Evolutionary conservation across 1,140 invertebrate species (phyloP).

Genomic region (Neocloeon triangulifer): DNA sequence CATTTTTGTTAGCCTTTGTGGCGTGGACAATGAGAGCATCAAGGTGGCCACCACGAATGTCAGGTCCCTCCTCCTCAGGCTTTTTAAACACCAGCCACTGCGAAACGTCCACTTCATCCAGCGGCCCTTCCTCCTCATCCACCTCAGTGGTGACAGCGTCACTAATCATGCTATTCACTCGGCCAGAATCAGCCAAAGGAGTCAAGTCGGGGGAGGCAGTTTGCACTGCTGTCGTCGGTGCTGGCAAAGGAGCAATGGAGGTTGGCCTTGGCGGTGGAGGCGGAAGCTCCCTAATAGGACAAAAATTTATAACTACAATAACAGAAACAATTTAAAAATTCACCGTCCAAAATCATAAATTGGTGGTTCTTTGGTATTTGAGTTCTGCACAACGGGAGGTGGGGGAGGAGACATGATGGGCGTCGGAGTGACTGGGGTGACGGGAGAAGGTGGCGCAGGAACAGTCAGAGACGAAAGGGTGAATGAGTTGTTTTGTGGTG

Average conservation of each 20-base stretch:
- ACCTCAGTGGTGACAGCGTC: conserved; percentile 12
- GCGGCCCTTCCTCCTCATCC: conserved; percentile 17
- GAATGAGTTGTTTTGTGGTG: conserved; percentile 11
- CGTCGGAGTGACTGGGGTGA: conserved; percentile 8
- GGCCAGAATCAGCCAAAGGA: conserved; percentile 7
- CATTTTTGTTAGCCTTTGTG: conserved; percentile 74
- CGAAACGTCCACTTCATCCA: conserved; percentile 61
- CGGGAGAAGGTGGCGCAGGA: conserved; percentile 12
- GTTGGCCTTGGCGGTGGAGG: conserved; percentile 7
- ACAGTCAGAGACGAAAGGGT: conserved; percentile 12
- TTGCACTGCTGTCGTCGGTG: conserved; percentile 1
- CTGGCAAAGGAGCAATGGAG: conserved; percentile 6
- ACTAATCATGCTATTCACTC: conserved; percentile 13
- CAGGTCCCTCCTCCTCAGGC: conserved; percentile 57
- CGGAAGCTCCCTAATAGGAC: conserved; percentile 10
- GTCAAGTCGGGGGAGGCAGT: too few relatives aligned
- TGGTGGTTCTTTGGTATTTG: conserved; percentile 11
- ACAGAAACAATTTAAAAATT: too few relatives aligned
- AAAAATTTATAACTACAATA: too few relatives aligned
- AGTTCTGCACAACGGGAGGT: conserved; percentile 17
- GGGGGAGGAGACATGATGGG: conserved; percentile 15
- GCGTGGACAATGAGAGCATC: conserved; percentile 85
- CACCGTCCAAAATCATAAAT: conserved; percentile 7
- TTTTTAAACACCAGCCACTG: conserved; percentile 56
- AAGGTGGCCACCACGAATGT: conserved; percentile 69